Evolutionary conservation across 2,113 vertebrate species (phyloP), one percentile per base, ranked within the genome.

Genomic region (Pangasianodon hypophthalmus): DNA sequence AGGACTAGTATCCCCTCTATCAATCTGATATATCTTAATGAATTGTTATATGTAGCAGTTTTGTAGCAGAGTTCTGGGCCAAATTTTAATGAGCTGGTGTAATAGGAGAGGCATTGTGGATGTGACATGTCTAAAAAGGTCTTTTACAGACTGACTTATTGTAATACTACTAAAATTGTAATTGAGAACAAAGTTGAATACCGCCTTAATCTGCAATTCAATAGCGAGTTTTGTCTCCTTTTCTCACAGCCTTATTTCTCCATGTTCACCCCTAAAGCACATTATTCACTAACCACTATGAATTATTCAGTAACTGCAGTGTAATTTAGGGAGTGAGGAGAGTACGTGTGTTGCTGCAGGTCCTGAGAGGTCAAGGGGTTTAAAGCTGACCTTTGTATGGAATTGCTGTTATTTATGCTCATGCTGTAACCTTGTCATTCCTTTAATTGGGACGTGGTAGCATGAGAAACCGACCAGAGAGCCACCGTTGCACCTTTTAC

Each of bases 291-390:
- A 48, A 50, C 7, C 2, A 16, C 26, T n/a, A 81, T 81, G 48
- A 81, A 81, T 81, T 81, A 81, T 81, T 81, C 79, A 81, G 46
- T 29, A 48, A 50, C 46, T 80, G 77, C 77, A n/a, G 24, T n/a
- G 29, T 18, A 81, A 81, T 81, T 81, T 52, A 81, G 48, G 24
- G 26, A 50, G 75, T 2, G 75, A 79, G 75, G 44, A 52, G 32
- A 18, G 48, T 29, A 16, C 2, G 6, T 2, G 48, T n/a, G 48
- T 79, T 48, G 48, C 79, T 79, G 44, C 3, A 79, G 75, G 44
- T 79, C 44, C 21, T 79, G 24, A 4, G 29, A 81, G 13, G 46
- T 32, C 26, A 52, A 52, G 79, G 14, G 48, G 79, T 81, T 52
- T 52, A 81, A n/a, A 29, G 29, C 48, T n/a, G 79, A 81, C 26